Conservation (phyloP, 1,140 invertebrate species). For the Drosophila simulans region DNA sequence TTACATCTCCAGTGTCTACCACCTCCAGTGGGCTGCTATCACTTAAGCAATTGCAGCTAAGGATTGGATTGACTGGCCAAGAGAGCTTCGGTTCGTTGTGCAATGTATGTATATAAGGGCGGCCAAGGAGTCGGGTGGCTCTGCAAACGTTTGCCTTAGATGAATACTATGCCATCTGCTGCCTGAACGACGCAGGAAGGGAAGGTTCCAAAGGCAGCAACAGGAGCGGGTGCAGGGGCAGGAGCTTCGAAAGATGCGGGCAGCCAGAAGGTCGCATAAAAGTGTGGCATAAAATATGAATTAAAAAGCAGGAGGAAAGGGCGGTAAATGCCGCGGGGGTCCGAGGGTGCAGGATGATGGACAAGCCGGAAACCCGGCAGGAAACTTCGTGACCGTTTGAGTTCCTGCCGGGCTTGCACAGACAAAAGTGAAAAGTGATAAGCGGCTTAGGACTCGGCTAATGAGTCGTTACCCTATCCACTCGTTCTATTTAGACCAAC, state of each 20-base stretch:
- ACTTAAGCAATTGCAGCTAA: conserved; percentile 27
- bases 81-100: conserved; percentile 10
- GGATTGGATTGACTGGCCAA: conserved; percentile 36
- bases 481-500: conserved; percentile 1
- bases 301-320: conserved; percentile 19
- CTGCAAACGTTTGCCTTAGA: conserved; percentile 23
- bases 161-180: conserved; percentile 18
- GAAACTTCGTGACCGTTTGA: conserved; percentile 23
- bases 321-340: conserved; percentile 1
- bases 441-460: conserved; percentile 36
- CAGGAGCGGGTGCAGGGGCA: no score
- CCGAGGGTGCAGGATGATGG: conserved; percentile 18
- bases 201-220: not conserved
- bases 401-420: conserved; percentile 34
- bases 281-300: conserved; percentile 31
- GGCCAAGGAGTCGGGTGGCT: not conserved
- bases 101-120: not conserved
- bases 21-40: not conserved
- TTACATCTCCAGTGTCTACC: not conserved
- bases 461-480: conserved; percentile 11
- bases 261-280: conserved; percentile 13
- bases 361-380: conserved; percentile 4
- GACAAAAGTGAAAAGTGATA: conserved; percentile 38
- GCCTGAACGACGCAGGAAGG: not conserved
- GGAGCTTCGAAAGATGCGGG: conserved; percentile 26